phyloP scores from a whole-genome alignment of 1,140 invertebrate species.

The Drosophila eugracilis region DNA sequence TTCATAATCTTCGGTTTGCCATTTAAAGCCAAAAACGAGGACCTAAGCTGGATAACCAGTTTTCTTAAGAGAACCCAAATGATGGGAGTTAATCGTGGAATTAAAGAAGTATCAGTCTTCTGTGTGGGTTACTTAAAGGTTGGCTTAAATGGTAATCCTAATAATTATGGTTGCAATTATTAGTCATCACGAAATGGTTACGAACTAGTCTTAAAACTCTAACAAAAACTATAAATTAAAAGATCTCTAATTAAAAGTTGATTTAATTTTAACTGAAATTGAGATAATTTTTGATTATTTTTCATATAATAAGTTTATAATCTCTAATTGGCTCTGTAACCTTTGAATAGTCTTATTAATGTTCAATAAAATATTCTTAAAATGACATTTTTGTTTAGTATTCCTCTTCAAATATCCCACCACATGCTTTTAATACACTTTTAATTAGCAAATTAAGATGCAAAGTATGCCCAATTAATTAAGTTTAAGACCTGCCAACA shows the following conservation, averaged over 20 bases:
- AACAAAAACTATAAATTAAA: no score
- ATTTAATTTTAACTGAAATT: no score
- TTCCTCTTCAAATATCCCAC: background rate
- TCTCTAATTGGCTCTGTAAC: no score
- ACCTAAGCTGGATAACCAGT: constrained; percentile 27
- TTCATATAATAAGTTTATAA: no score
- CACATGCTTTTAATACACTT: background rate
- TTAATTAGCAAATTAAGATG: background rate
- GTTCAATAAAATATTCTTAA: no score
- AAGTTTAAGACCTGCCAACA: background rate
- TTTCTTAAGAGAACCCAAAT: constrained; percentile 29
- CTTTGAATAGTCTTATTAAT: no score
- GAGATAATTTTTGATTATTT: no score
- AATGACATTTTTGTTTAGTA: background rate
- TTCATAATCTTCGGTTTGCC: constrained; percentile 45
- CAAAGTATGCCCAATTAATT: background rate
- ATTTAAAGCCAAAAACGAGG: constrained; percentile 20
- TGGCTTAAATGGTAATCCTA: constrained; percentile 8
- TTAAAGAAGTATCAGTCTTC: background rate
- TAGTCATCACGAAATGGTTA: no score
- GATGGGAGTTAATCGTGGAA: constrained; percentile 6
- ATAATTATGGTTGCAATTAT: no score
- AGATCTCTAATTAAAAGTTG: no score
- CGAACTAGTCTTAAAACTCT: no score
- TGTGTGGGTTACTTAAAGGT: background rate